A percentile compares a stretch with the other conserved stretches of the same genome.
Evolutionary conservation across 2,113 vertebrate species (phyloP).

Genomic region (Psilopsiagon aurifrons): DNA sequence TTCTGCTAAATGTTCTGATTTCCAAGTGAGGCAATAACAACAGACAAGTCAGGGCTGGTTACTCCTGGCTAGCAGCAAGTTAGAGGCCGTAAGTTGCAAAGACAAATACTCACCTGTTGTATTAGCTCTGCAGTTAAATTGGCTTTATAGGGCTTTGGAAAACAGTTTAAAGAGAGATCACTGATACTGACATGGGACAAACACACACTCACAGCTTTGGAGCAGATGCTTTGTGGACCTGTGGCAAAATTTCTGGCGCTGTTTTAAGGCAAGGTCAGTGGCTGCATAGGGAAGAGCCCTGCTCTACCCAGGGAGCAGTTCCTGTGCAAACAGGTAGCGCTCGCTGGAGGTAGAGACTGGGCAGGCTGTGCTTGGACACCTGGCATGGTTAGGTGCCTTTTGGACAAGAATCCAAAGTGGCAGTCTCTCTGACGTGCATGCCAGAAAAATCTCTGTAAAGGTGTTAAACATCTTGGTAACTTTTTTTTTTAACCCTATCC

Average conservation of each 20-base stretch:
- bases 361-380: neutral
- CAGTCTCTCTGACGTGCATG: neutral
- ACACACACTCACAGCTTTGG: neutral
- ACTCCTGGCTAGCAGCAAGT: neutral
- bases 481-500: neutral
- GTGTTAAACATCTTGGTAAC: neutral
- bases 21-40: neutral
- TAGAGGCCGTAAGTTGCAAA: neutral
- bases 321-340: neutral
- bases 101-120: neutral
- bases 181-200: neutral
- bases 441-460: neutral
- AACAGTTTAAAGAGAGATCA: neutral
- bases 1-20: neutral
- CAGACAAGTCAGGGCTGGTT: slow-evolving; percentile 6
- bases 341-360: neutral
- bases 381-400: neutral
- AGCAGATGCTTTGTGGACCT: neutral
- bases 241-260: neutral
- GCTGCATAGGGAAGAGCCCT: accelerated
- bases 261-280: neutral
- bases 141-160: neutral
- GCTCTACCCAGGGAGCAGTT: neutral
- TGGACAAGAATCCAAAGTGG: neutral
- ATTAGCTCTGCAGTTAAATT: neutral